Base-by-base conservation (phyloP, 1,140 invertebrate genomes). In the Ladona fulva region DNA sequence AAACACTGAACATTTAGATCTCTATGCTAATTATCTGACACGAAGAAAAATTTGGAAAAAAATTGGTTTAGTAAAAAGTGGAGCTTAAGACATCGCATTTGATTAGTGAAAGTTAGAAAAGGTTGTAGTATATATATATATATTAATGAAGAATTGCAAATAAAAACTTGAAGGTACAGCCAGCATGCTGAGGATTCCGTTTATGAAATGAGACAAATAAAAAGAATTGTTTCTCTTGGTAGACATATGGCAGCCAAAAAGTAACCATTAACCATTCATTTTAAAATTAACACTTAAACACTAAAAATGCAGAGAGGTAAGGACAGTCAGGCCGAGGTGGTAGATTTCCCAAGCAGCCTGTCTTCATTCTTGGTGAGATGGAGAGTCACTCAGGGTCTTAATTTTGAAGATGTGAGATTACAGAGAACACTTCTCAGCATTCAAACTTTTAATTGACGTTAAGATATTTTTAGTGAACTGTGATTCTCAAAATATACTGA, bases 401-500 rank as follows among this genome's bases (percentile, higher is more conserved):
- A 19, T 66, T 19, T 66, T 66, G 52, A 1, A 66, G 52, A 66
- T 19, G 52, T 37, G 29, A 66, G 52, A 22, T 22, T 19, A 12
- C 5, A 66, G 12, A 66, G 16, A 66, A 12, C 52, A 66, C n/a
- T 19, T 66, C 52, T 66, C 52, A 66, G 52, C 52, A 66, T 22
- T 66, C 52, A 66, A 66, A 66, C 14, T 66, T 66, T 66, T 11
- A 11, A 11, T 52, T 66, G 29, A 37, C 29, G 5, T 66, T 66
- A 66, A 66, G 14, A 22, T 5, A 66, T 22, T 66, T 66, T 66
- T 19, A 19, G 52, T 66, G 52, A 66, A 12, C 52, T 66, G 52
- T 66, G 52, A 66, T 66, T 66, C 52, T 66, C 52, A 66, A 66
- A 66, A 66, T 66, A 66, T 66, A 66, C n/a, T 37, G 29, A 37